Base-by-base conservation (phyloP, 2,888 invertebrate genomes). In the Zeuzera pyrina region DNA sequence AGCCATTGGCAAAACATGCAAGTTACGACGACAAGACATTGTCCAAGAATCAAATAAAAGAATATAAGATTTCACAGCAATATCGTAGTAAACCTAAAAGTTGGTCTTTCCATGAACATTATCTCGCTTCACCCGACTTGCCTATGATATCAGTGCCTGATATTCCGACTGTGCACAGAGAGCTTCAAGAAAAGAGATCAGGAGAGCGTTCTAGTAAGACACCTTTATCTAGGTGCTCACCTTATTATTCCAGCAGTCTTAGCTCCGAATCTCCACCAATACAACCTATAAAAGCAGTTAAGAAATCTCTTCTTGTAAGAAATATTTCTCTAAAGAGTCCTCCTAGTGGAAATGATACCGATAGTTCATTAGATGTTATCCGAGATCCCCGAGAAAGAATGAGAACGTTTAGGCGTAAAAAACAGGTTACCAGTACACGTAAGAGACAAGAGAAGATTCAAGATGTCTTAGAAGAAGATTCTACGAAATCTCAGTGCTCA, bases 261-360 rank as follows among this genome's bases (percentile, higher is more conserved):
- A 91, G 91, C 56, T 90, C 90, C 0, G 91, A 91, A 48, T 90
- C 90, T 14, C 90, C 90, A 2, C 90, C 90, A 2, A 87, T 89
- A 59, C 86, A 87, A 35, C 85, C 89, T 16, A 83, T 87, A 29
- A 88, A 89, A 49, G 87, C 87, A 3, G 87, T 87, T 11, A 91
- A 89, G 62, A 87, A 87, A 31, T 87, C 89, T 0, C 52, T 89
- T 15, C 68, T 88, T 2, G 85, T 87, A 38, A 78, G 85, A 43
- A 84, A 87, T 42, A 84, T 87, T 48, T 87, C 88, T 8, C 67
- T 89, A 16, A 89, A 89, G 54, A 90, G 89, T 63, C 90, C 90
- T 8, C 89, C 90, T 0, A 91, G 90, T 52, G 91, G 90, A 35
- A 91, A 91, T 46, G 91, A 91, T 41, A 91, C 91, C 0, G 91